Evolutionary conservation across 2,113 vertebrate genomes (phyloP), one percentile per base, ranked within the genome.

Genomic region (Setophaga coronata): DNA sequence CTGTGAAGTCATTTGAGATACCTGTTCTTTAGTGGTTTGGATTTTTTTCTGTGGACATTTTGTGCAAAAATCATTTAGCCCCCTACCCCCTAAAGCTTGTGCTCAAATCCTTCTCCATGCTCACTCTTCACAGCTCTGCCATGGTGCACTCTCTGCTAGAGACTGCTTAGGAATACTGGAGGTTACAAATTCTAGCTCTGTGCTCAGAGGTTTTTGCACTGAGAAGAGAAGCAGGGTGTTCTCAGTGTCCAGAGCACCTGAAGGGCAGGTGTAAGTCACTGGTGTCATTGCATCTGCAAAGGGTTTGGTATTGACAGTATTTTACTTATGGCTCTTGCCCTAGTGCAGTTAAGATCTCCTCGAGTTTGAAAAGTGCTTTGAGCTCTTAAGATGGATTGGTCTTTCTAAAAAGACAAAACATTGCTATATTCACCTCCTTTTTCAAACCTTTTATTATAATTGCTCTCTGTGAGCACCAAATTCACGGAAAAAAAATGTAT

Each of bases 121-220:
- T 78, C 33, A 7, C 21, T 40, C 10, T 43, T 73, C 17, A 6
- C 38, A 61, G 40, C 53, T 65, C 21, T 11, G 6, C 45, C 60
- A 18, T 0, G 0, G 8, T 15, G 23, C 0, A 0, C 20, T 23
- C 45, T 38, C 18, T 85, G 43, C 78, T 65, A 81, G 31, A 48
- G 34, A 81, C 18, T 85, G 43, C 78, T 65, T 83, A 28, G 53
- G 34, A 81, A 53, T 17, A 24, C 53, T 24, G 38, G 9, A 38
- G 10, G 18, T 65, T 67, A 54, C 73, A 54, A 80, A 86, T 62
- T 28, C 38, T 34, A 57, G 31, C 25, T 73, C 76, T 65, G 11
- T 79, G 28, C 15, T 1, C 10, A 4, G 6, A 74, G 29, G 3
- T 25, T 71, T 83, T 40, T 69, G n/a, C 14, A 14, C 51, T 48